Evolutionary conservation across 2,113 vertebrate species (phyloP).

Genomic region (Erythrocebus patas): DNA sequence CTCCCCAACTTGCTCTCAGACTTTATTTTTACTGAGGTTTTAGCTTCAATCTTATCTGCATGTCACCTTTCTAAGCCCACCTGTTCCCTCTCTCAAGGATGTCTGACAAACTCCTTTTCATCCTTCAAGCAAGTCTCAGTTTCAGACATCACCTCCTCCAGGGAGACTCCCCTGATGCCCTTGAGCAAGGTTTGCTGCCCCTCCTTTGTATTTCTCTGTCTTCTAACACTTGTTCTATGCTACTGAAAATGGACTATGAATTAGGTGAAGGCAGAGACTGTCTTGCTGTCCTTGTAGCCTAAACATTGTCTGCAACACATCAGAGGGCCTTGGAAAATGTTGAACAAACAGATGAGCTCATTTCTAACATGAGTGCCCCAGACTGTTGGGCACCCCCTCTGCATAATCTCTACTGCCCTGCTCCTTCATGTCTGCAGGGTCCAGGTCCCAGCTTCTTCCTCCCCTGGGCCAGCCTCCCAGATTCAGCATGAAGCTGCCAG

Average conservation of each 20-base stretch:
- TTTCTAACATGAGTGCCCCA: neutral
- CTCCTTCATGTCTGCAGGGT: neutral
- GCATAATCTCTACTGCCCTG: rapidly evolving
- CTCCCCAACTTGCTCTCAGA: neutral
- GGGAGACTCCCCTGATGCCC: neutral
- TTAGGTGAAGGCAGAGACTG: neutral
- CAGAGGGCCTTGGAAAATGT: neutral
- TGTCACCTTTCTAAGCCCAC: neutral
- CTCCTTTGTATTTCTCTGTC: neutral
- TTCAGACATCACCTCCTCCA: neutral
- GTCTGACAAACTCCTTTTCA: neutral
- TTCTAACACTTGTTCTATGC: neutral
- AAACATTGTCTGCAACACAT: neutral
- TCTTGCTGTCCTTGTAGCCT: neutral
- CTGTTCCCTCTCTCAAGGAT: neutral
- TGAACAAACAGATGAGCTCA: neutral
- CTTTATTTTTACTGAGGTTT: neutral
- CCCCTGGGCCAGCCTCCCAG: neutral
- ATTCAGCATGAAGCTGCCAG: neutral
- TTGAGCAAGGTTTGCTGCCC: neutral
- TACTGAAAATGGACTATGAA: neutral
- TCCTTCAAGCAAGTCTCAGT: neutral
- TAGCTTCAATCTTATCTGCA: neutral
- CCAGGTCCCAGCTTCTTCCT: neutral
- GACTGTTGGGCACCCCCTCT: neutral